Base-by-base conservation (phyloP, 2,888 invertebrate species). In the Polymixis lichenea region DNA sequence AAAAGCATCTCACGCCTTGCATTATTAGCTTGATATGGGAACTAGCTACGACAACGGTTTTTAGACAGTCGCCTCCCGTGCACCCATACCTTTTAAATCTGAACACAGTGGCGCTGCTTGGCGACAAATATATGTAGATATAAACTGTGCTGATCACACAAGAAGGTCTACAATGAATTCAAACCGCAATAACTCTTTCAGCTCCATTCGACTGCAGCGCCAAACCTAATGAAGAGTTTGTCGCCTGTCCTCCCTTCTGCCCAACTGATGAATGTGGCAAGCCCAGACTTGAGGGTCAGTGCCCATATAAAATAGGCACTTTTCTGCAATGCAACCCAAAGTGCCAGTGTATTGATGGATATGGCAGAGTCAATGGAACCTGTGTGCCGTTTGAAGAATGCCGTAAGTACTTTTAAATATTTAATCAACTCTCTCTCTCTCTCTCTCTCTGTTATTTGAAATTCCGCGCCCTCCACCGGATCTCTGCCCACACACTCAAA, bases 301-400 rank as follows among this genome's bases (percentile, higher is more conserved):
- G 93, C 64, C 91, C 87, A 0, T 61, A 78, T 11, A 90, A 86
- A 0, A 90, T 90, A 15, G 87, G 86, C 5, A 85, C 90, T 1
- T 72, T 89, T 2, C 28, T 90, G 6, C 58, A 81, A 28, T 92
- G 92, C 68, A 80, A 74, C 0, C 93, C 93, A 0, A 84, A 82
- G 17, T 93, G 94, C 70, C 82, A 91, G 25, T 94, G 94, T 74
- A 85, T 83, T 2, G 75, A 88, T 9, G 86, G 88, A 6, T 91
- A 90, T 67, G 90, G 92, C 86, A 89, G 92, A 60, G 72, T 84
- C 0, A 87, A 91, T 25, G 90, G 90, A 7, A 85, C 78, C 6
- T 93, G 93, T 65, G 89, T 92, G 11, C 92, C 92, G 6, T 92
- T 89, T 75, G 78, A 79, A 19, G 66, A 90, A 53, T 93, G 93